Evolutionary conservation across 2,888 invertebrate genomes (phyloP).

Genomic region (Teleogryllus oceanicus): DNA sequence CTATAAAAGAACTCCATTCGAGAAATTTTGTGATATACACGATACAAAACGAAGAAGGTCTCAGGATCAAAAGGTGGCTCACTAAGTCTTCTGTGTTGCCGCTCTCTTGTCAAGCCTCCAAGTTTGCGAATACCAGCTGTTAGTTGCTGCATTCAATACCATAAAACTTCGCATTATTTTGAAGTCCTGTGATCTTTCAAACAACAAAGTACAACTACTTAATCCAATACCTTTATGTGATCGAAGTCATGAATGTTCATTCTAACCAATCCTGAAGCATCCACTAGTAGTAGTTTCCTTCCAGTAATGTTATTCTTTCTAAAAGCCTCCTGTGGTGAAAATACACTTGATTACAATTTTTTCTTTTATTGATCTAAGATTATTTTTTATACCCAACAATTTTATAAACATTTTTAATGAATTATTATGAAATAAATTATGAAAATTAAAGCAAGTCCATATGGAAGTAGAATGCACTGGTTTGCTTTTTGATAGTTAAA

Average conservation of each 20-base stretch:
- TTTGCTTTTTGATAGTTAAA: too few relatives aligned
- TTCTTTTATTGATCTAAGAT: too few relatives aligned
- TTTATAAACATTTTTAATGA: too few relatives aligned
- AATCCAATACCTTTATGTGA: not conserved
- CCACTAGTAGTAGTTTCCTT: not conserved
- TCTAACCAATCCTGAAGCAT: not conserved
- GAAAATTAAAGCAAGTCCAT: too few relatives aligned
- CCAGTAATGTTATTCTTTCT: not conserved
- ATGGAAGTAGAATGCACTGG: too few relatives aligned
- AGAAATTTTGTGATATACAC: not conserved
- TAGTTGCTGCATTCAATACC: not conserved
- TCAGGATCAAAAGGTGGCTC: not conserved
- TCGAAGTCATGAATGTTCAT: constrained; percentile 3
- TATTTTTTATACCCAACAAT: too few relatives aligned
- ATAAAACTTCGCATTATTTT: not conserved
- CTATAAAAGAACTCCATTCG: not conserved
- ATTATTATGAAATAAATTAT: too few relatives aligned
- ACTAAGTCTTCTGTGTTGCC: not conserved
- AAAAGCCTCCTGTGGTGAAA: not conserved
- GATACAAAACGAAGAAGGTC: not conserved
- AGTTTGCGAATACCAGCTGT: not conserved
- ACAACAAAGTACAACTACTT: not conserved
- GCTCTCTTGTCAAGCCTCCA: not conserved
- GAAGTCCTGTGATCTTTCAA: not conserved
- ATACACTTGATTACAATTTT: not conserved